A percentile compares a stretch with the other conserved stretches of the same genome.
These are phyloP conservation scores for Drosophila busckii DNA, from an alignment of 1,140 invertebrate species.

Conservation along the genomic window DNA sequence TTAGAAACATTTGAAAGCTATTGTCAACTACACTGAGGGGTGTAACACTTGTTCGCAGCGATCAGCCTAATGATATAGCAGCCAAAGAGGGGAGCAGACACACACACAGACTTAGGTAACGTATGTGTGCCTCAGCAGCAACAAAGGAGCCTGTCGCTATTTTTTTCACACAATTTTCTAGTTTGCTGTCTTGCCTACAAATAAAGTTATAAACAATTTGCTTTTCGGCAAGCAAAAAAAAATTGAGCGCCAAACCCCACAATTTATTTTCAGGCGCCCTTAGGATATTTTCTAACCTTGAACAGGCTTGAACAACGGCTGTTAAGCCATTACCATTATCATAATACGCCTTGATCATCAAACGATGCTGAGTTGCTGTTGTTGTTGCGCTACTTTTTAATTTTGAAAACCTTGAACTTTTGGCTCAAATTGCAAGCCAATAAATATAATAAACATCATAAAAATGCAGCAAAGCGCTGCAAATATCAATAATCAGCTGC, in stretches of 20 bases:
- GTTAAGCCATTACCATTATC: slow-evolving; percentile 13
- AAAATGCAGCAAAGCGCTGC: slow-evolving; percentile 49
- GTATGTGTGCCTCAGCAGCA: slow-evolving; percentile 59
- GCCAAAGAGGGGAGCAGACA: background rate
- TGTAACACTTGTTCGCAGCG: slow-evolving; percentile 63
- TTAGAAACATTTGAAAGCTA: slow-evolving; percentile 74
- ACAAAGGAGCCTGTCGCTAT: slow-evolving; percentile 63
- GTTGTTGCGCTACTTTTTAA: slow-evolving; percentile 65
- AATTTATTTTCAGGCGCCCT: slow-evolving; percentile 6
- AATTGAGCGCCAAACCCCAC: slow-evolving; percentile 7
- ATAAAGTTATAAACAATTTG: background rate
- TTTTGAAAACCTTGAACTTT: slow-evolving; percentile 71
- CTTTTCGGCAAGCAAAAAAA: too few species aligned
- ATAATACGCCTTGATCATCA: slow-evolving; percentile 11
- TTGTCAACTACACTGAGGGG: slow-evolving; percentile 41
- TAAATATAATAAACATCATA: slow-evolving; percentile 59
- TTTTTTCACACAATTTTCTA: background rate
- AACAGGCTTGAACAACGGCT: too few species aligned
- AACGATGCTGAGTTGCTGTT: slow-evolving; percentile 20
- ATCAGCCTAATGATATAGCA: slow-evolving; percentile 55
- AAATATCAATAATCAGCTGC: slow-evolving; percentile 59
- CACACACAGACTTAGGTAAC: too few species aligned
- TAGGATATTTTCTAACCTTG: slow-evolving; percentile 36
- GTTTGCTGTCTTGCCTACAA: background rate
- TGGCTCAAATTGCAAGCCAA: slow-evolving; percentile 56